Percentiles rank a stretch among this genome's conserved stretches.
phyloP scores from a whole-genome alignment of 2,888 invertebrate genomes.

The Diarsia dahlii region DNA sequence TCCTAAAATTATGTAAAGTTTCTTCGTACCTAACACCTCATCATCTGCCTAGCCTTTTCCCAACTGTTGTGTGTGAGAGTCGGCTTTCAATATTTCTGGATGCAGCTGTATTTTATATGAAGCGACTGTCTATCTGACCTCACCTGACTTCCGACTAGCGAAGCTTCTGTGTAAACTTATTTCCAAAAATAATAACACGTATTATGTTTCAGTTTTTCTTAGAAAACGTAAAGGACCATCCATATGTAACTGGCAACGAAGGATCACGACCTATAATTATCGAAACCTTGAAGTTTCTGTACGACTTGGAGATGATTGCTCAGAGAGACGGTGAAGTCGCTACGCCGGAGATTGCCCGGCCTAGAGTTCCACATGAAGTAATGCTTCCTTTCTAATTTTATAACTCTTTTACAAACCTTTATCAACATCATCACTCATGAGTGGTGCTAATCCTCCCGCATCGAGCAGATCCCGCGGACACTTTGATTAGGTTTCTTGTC shows the following conservation, averaged over 20 bases:
- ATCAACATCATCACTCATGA: neutral
- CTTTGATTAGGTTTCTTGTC: neutral
- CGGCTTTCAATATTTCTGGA: neutral
- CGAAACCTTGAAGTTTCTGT: conserved; percentile 97
- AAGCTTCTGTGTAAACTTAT: neutral
- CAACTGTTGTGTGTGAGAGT: neutral
- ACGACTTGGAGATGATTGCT: conserved; percentile 97
- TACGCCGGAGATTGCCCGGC: conserved; percentile 95
- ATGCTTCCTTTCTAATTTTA: conserved; percentile 31
- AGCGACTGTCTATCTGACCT: neutral
- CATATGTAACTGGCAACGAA: conserved; percentile 95
- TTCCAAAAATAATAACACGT: no score
- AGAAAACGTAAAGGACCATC: conserved; percentile 97
- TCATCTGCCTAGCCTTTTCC: neutral
- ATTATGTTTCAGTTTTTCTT: conserved; percentile 94
- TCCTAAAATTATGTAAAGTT: no score
- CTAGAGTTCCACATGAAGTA: conserved; percentile 95
- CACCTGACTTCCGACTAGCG: neutral
- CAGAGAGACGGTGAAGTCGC: conserved; percentile 95
- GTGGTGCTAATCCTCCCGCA: neutral
- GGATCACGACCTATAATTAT: conserved; percentile 97
- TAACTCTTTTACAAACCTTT: neutral
- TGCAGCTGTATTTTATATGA: neutral
- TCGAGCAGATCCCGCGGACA: neutral
- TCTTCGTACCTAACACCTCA: neutral